Conservation (phyloP, 1,140 invertebrate genomes). For the Musca vetustissima region DNA sequence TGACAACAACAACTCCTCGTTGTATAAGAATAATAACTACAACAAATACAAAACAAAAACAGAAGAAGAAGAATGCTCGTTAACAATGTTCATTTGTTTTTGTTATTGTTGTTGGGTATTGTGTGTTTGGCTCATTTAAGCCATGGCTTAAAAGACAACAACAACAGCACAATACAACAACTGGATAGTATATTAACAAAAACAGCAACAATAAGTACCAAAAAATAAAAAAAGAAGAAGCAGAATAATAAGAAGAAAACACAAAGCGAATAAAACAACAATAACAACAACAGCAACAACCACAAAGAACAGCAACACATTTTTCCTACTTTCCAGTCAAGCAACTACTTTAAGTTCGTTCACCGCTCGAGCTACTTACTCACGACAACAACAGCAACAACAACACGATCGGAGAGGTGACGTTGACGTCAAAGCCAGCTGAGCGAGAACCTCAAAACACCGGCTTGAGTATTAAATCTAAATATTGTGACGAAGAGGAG, state of each 20-base stretch:
- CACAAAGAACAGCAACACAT: slow-evolving; percentile 6
- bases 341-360: slow-evolving; percentile 54
- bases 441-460: not conserved
- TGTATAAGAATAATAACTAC: no score
- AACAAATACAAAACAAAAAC: no score
- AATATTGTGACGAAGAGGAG: no score
- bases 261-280: no score
- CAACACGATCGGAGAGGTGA: not conserved
- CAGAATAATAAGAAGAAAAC: not conserved
- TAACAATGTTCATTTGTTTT: not conserved
- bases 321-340: slow-evolving; percentile 48
- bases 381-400: slow-evolving; percentile 29
- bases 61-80: no score
- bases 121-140: not conserved
- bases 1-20: no score
- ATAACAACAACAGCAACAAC: slow-evolving; percentile 3
- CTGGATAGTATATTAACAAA: not conserved
- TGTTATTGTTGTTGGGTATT: not conserved
- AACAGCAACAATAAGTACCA: not conserved
- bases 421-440: not conserved
- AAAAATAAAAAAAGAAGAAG: not conserved
- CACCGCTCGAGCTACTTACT: slow-evolving; percentile 38
- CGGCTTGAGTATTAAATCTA: no score
- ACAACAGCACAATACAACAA: no score
- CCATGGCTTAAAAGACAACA: not conserved